Conservation (phyloP, 2,888 invertebrate genomes). For the Lasioglossum figueresi region DNA sequence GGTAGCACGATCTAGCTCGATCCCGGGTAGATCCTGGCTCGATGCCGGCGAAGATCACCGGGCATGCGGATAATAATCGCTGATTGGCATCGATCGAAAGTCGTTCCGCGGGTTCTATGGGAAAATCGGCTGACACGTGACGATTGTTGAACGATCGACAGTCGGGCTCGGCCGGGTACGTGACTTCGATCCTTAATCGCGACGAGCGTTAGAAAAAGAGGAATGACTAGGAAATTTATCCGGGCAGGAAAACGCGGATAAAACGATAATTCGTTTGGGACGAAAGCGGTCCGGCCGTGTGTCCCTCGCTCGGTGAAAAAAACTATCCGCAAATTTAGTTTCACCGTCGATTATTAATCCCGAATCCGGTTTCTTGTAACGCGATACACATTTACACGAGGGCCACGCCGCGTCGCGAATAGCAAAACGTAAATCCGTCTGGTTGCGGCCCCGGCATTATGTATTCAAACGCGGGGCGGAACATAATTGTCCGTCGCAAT, state of each 20-base stretch:
- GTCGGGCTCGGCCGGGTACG: slow-evolving; percentile 59
- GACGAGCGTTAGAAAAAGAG: slow-evolving; percentile 38
- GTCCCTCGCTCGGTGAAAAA: slow-evolving; percentile 8
- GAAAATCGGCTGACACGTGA: slow-evolving; percentile 73
- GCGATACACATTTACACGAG: slow-evolving; percentile 19
- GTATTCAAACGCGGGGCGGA: slow-evolving; percentile 42
- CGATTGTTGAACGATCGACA: slow-evolving; percentile 68
- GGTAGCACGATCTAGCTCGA: slow-evolving; percentile 56
- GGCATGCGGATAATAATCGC: slow-evolving; percentile 72
- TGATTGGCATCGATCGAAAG: slow-evolving; percentile 72
- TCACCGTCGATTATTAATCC: slow-evolving; percentile 45
- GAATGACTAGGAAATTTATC: slow-evolving; percentile 39
- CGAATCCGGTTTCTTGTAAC: slow-evolving; percentile 47
- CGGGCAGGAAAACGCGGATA: slow-evolving; percentile 41
- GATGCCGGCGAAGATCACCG: slow-evolving; percentile 59
- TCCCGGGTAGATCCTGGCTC: slow-evolving; percentile 56
- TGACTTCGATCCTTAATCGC: slow-evolving; percentile 70
- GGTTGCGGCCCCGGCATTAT: slow-evolving; percentile 15
- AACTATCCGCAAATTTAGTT: slow-evolving; percentile 34
- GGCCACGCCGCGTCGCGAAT: slow-evolving; percentile 22
- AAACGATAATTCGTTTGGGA: slow-evolving; percentile 52
- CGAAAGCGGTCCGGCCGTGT: slow-evolving; percentile 11
- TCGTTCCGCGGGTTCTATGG: slow-evolving; percentile 69
- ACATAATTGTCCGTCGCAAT: slow-evolving; percentile 26
- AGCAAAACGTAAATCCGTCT: slow-evolving; percentile 24